Conservation (phyloP, 2,113 vertebrate genomes). For the Callithrix jacchus region DNA sequence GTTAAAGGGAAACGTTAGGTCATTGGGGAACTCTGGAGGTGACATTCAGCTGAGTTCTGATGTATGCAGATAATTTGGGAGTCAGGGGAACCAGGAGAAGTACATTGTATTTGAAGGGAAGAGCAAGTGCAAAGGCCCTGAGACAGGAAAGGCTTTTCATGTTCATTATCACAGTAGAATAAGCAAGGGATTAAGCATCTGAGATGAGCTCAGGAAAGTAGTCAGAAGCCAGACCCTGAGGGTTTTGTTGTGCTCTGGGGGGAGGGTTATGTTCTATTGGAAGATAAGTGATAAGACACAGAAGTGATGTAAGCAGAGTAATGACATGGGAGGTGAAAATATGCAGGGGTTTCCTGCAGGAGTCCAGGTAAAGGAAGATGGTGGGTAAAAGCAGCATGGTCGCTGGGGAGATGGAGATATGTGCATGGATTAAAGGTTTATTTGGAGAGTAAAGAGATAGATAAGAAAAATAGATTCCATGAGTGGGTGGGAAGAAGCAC, state of each 20-base stretch:
- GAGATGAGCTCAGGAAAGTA: neutral
- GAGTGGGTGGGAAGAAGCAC: neutral
- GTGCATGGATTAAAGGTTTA: neutral
- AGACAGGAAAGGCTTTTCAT: neutral
- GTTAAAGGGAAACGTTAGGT: neutral
- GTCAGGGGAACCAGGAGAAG: neutral
- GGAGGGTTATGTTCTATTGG: neutral
- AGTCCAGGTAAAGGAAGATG: neutral
- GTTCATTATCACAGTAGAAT: neutral
- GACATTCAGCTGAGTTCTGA: neutral
- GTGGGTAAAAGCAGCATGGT: neutral
- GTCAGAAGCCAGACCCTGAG: neutral
- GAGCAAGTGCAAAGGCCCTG: neutral
- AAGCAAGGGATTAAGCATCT: neutral
- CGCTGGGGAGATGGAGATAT: neutral
- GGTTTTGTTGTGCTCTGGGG: neutral
- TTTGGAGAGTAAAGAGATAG: neutral
- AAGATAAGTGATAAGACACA: neutral
- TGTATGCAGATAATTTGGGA: neutral
- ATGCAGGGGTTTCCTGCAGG: neutral
- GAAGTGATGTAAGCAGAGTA: neutral
- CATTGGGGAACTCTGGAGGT: neutral
- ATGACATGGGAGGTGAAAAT: neutral
- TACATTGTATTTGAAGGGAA: neutral
- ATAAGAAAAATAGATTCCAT: neutral